Base-by-base conservation (phyloP, 2,888 invertebrate species). In the Limnephilus auricula region DNA sequence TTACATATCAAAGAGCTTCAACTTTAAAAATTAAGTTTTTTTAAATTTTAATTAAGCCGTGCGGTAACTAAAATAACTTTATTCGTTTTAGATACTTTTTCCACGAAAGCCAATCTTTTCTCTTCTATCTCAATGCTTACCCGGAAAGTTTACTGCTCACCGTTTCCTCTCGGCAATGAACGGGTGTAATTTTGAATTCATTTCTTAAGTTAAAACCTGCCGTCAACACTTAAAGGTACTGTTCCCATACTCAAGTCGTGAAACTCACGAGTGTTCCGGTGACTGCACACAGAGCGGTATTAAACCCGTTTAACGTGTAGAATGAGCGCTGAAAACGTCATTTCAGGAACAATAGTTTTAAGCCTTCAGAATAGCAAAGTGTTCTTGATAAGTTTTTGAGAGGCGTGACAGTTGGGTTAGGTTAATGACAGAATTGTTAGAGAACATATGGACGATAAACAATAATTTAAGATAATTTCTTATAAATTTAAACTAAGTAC, bases 171-270 rank as follows among this genome's bases (percentile, higher is more conserved):
- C 78, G 32, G 65, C 87, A 65, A 78, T 25, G 45, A 45, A 83
- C 86, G 83, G 83, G 15, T 78, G 87, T 88, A 78, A 79, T 88
- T 88, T 88, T 78, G 79, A 79, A 88, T 88, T 88, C 87, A 78
- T 78, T 32, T 78, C 34, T 78, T 18, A 45, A 86, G 86, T 83
- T 83, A 83, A 37, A 25, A 32, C 80, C 18, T 80, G 80, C 13
- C 31, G 32, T 83, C 85, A 85, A 45, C 40, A 85, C 40, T 40
- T 18, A 65, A 25, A n/a, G 9, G 65, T 65, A 65, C 25, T n/a
- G 65, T 65, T 65, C n/a, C 65, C 25, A 65, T 65, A 65, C 65
- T 65, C 6, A 18, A 65, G 25, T 65, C 65, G 65, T 65, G 65
- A 65, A 65, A 65, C 65, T 65, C 25, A 9, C 65, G n/a, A 65